Conservation (phyloP, 2,888 invertebrate genomes). For the Caenorhabditis wallacei region DNA sequence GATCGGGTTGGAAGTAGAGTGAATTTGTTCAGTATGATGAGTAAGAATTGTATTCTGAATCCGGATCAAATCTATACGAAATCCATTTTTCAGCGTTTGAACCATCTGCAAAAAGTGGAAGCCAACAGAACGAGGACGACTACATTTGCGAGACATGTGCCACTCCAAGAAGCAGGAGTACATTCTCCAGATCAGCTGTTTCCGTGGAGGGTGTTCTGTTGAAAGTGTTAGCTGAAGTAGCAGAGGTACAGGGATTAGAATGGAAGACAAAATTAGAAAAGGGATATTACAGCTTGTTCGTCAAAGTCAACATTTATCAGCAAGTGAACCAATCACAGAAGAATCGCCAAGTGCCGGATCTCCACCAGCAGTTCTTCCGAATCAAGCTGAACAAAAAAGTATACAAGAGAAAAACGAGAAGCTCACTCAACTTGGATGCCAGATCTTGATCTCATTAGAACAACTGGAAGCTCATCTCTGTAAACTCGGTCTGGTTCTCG, state of each 20-base stretch:
- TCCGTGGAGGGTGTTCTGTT: slow-evolving; percentile 77
- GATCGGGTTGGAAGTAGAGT: slow-evolving; percentile 87
- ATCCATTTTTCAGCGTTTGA: slow-evolving; percentile 48
- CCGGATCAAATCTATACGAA: background rate
- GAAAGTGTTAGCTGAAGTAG: slow-evolving; percentile 71
- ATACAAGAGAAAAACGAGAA: slow-evolving; percentile 57
- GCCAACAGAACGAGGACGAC: slow-evolving; percentile 80
- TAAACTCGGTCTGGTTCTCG: slow-evolving; percentile 81
- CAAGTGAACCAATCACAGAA: slow-evolving; percentile 80
- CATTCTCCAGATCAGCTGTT: slow-evolving; percentile 79
- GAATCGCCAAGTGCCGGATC: slow-evolving; percentile 75
- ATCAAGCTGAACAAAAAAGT: slow-evolving; percentile 51
- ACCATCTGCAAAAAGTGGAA: slow-evolving; percentile 60
- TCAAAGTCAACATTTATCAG: slow-evolving; percentile 74
- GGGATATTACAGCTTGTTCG: slow-evolving; percentile 68
- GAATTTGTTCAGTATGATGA: slow-evolving; percentile 85
- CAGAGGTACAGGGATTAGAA: slow-evolving; percentile 58
- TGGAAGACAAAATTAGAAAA: background rate
- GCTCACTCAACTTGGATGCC: slow-evolving; percentile 64
- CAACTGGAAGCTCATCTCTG: slow-evolving; percentile 80
- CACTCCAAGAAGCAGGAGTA: slow-evolving; percentile 77
- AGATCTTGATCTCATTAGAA: slow-evolving; percentile 75
- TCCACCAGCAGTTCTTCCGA: slow-evolving; percentile 68
- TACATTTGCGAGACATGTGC: slow-evolving; percentile 82
- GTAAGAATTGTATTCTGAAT: slow-evolving; percentile 13